Evolutionary conservation across 2,797 vertebrate species (phyloP).

Genomic region (Dipus sagitta): DNA sequence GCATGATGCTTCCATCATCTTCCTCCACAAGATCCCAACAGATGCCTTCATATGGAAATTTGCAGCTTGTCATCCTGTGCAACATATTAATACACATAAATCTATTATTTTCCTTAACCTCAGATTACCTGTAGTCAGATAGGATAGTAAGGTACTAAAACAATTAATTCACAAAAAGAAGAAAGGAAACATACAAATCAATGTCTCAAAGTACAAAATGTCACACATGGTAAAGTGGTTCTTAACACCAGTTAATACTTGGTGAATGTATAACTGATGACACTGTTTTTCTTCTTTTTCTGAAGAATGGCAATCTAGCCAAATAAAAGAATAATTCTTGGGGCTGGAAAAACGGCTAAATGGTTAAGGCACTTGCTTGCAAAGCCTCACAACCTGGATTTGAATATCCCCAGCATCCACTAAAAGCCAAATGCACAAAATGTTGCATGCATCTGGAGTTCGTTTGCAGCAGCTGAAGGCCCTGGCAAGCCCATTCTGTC

Average conservation of each 20-base stretch:
- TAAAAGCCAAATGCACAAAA: no score
- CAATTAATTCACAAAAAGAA: slow-evolving; percentile 10
- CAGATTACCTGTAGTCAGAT: not conserved
- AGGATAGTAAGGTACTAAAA: not conserved
- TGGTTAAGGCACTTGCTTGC: no score
- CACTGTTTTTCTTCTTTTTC: not conserved
- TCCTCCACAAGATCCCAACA: slow-evolving; percentile 14
- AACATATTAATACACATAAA: not conserved
- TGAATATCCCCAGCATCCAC: no score
- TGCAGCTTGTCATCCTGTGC: not conserved
- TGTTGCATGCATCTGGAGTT: no score
- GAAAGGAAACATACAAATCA: slow-evolving; percentile 22
- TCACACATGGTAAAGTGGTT: not conserved
- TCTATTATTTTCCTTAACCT: not conserved
- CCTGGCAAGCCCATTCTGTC: no score
- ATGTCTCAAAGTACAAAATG: not conserved
- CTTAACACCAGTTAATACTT: not conserved
- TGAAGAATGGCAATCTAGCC: slow-evolving; percentile 13
- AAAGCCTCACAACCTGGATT: no score
- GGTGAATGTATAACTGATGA: slow-evolving; percentile 26
- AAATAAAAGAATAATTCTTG: not conserved
- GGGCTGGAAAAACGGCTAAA: no score
- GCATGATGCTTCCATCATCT: not conserved
- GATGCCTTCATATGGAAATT: not conserved
- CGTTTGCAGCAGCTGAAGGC: no score